Base-by-base conservation (phyloP, 2,113 vertebrate species). In the Malurus cyaneus region DNA sequence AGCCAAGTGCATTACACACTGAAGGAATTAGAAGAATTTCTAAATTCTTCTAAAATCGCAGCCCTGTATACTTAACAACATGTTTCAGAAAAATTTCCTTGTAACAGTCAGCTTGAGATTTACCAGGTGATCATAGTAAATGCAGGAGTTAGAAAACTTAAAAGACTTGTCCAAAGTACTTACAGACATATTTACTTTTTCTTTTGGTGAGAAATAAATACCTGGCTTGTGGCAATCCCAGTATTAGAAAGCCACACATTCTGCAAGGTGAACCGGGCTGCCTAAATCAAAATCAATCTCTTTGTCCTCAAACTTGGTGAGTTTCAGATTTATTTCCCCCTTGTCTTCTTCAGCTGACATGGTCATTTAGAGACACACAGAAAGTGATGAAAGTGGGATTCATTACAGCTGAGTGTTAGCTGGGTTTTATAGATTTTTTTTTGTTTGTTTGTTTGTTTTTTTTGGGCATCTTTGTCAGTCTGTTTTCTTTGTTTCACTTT, bases 1-100 rank as follows among this genome's bases (percentile, higher is more conserved):
- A 61, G 6, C 28, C 26, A 15, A 26, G 47, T 59, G 36, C 2
- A 12, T 52, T 67, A 11, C 18, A 29, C 0, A 0, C 47, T 25
- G 32, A 54, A 79, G 18, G 18, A 54, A 64, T 56, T 7, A 36
- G 24, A 57, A 70, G 8, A 34, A 52, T 53, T 80, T 72, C 17
- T 12, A 16, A 15, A 11, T 39, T 31, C 2, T 44, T 65, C 46
- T 42, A 49, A 72, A 77, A 61, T 4, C 61, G 15, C 13, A 46
- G 8, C 24, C 12, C 32, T 18, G 2, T 41, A 11, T 70, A 20
- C 11, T 61, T 56, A 65, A 18, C 3, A 28, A 0, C 19, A 12
- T 8, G 18, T 31, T 80, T 61, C n/a, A 65, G 62, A 49, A 77
- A 50, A 72, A 36, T n/a, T 16, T 46, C 15, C 44, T 54, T 64